phyloP scores from a whole-genome alignment of 2,797 vertebrate genomes.

The Rhinatrema bivittatum region DNA sequence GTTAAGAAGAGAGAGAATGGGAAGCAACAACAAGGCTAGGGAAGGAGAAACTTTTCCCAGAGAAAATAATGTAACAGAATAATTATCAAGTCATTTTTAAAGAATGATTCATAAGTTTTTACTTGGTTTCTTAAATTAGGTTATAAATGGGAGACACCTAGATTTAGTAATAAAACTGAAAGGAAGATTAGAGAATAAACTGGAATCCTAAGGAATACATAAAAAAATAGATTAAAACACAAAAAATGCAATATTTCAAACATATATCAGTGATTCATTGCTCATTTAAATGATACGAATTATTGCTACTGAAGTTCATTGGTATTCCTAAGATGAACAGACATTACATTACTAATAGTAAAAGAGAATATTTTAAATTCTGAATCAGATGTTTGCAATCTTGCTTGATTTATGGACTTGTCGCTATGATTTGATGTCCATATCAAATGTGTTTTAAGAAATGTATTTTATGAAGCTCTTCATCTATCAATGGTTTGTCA shows the following conservation, averaged over 20 bases:
- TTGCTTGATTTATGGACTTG: slow-evolving; percentile 14
- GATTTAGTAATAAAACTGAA: no score
- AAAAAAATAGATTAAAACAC: neutral
- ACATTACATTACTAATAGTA: neutral
- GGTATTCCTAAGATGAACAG: neutral
- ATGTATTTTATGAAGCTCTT: slow-evolving; percentile 4
- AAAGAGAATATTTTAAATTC: slow-evolving; percentile 1
- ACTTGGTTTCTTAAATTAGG: no score
- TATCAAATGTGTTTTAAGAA: slow-evolving; percentile 16
- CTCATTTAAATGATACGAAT: neutral
- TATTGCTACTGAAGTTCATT: neutral
- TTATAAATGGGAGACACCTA: no score
- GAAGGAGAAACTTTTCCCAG: no score
- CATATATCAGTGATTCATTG: neutral
- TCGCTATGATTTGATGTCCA: slow-evolving; percentile 5
- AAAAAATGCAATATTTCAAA: neutral
- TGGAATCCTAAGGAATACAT: neutral
- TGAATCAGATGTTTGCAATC: neutral
- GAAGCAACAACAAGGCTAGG: no score
- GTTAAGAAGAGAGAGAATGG: no score
- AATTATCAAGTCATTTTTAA: no score
- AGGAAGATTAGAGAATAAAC: neutral
- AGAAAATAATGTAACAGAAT: no score
- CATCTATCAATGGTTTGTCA: slow-evolving; percentile 2
- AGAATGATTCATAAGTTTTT: no score